phyloP scores from a whole-genome alignment of 2,113 vertebrate species.

The Nettapus auritus region DNA sequence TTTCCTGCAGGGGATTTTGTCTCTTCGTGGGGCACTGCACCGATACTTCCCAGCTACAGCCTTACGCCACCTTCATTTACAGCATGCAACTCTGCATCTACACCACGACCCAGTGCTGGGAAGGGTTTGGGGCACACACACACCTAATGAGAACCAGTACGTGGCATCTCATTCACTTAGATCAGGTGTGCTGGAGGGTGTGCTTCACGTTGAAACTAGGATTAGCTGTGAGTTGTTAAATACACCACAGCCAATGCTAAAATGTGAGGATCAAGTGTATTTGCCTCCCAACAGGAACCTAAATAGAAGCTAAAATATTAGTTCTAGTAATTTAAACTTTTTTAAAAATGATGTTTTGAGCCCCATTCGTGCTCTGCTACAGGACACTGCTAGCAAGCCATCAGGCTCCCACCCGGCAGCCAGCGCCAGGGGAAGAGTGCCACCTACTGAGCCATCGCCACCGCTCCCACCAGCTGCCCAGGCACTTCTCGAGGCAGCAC shows the following conservation, averaged over 20 bases:
- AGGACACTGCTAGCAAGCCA: not conserved
- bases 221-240: not conserved
- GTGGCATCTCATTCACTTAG: not conserved
- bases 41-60: not conserved
- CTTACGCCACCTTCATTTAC: not conserved
- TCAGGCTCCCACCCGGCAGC: not conserved
- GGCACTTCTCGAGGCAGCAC: not conserved
- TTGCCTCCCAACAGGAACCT: not conserved
- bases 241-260: not conserved
- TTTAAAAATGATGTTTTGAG: not conserved
- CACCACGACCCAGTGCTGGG: not conserved
- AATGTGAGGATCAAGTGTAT: not conserved
- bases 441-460: conserved; percentile 47
- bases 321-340: not conserved
- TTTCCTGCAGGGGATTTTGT: not conserved
- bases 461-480: not conserved
- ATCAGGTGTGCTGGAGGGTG: not conserved
- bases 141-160: not conserved
- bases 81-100: not conserved
- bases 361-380: not conserved
- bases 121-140: not conserved
- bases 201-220: not conserved
- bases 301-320: not conserved
- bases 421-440: conserved; percentile 54
- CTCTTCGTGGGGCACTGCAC: not conserved